These are phyloP conservation scores for Himantopus leucocephalus DNA, from an alignment of 2,113 vertebrate species.

Conservation along the genomic window DNA sequence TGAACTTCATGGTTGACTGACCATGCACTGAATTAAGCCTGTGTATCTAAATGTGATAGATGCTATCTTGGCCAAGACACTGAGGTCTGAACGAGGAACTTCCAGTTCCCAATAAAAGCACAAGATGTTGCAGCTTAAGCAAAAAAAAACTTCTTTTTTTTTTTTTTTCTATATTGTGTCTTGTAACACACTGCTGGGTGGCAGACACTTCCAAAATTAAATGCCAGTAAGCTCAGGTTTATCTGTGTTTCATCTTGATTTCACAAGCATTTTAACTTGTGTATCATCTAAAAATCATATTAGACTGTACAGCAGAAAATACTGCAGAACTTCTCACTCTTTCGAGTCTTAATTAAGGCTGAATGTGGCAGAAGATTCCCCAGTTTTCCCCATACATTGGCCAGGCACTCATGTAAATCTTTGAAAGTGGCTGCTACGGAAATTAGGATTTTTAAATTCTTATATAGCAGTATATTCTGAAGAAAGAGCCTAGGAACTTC, in stretches of 20 bases:
- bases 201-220: background rate
- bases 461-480: background rate
- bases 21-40: slow-evolving; percentile 12
- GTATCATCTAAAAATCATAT: background rate
- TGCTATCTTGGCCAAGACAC: background rate
- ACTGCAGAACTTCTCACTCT: background rate
- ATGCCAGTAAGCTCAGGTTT: background rate
- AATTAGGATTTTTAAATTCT: background rate
- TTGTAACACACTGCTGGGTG: background rate
- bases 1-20: slow-evolving; percentile 12
- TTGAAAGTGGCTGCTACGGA: background rate
- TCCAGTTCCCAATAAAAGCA: background rate
- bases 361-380: background rate
- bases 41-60: slow-evolving; percentile 45
- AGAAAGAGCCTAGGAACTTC: background rate
- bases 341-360: background rate
- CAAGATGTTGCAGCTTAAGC: background rate
- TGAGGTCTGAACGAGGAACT: background rate
- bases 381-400: background rate
- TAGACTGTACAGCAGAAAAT: background rate
- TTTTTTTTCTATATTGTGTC: background rate
- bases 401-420: rapidly evolving
- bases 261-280: background rate
- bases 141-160: background rate
- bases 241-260: background rate